A percentile compares a stretch with the other conserved stretches of the same genome.
phyloP scores from a whole-genome alignment of 2,888 invertebrate genomes.

The Spilosoma lubricipeda region DNA sequence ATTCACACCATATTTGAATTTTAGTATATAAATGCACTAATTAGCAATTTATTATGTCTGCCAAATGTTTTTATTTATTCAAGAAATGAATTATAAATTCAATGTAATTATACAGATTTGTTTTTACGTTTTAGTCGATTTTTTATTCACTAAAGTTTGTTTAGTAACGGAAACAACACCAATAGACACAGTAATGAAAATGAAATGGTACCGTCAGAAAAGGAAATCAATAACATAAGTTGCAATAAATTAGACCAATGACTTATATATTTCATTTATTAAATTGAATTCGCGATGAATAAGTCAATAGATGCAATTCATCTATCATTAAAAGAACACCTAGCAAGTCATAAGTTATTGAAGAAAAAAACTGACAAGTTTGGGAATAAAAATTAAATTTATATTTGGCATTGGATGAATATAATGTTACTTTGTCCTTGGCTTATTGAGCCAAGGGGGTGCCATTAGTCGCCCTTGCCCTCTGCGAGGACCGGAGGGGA shows the following conservation, averaged over 20 bases:
- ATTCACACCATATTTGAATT: constrained; percentile 50
- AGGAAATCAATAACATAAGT: background rate
- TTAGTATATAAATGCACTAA: constrained; percentile 28
- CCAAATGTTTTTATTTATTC: constrained; percentile 17
- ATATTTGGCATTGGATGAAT: constrained; percentile 28
- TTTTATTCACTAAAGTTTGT: background rate
- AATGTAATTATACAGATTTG: constrained; percentile 4
- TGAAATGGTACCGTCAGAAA: background rate
- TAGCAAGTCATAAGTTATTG: background rate
- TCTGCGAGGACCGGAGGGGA: constrained; percentile 21
- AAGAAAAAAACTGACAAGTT: no score
- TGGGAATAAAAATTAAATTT: background rate
- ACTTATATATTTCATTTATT: background rate
- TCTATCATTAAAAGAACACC: background rate
- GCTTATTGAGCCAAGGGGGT: constrained; percentile 40
- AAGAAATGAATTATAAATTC: constrained; percentile 10
- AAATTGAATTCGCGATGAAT: background rate
- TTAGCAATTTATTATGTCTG: constrained; percentile 22
- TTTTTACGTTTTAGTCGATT: constrained; percentile 4
- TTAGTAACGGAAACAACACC: background rate
- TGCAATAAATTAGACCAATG: background rate
- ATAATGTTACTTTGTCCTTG: constrained; percentile 42
- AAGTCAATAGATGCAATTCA: background rate
- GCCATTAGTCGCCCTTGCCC: constrained; percentile 40
- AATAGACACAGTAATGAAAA: background rate